Evolutionary conservation across 2,797 vertebrate genomes (phyloP).

Genomic region (Alcedo quadribrachys): DNA sequence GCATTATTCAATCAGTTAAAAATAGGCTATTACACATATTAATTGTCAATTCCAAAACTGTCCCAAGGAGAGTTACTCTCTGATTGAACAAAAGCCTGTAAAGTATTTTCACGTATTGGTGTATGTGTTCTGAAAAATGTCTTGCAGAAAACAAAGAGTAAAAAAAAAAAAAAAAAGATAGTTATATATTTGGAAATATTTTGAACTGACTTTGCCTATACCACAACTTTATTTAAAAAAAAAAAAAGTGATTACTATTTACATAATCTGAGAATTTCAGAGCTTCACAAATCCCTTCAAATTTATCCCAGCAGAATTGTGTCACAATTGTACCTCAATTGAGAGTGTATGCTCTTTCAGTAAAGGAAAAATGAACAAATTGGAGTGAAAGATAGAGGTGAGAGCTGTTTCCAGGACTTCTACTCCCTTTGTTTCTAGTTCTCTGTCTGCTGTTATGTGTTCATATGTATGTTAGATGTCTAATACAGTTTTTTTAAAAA

Average conservation of each 20-base stretch:
- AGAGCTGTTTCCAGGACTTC: neutral
- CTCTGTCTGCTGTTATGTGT: neutral
- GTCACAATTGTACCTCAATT: neutral
- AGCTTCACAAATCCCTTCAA: neutral
- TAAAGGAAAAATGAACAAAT: neutral
- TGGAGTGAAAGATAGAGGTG: neutral
- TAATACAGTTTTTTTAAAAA: neutral
- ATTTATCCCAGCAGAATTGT: neutral
- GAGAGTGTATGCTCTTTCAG: neutral
- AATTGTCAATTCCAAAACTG: neutral
- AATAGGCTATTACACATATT: neutral
- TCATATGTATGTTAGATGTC: neutral
- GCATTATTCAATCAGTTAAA: neutral
- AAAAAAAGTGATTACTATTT: neutral
- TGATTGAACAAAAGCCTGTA: neutral
- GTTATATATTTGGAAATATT: neutral
- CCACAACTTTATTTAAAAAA: neutral
- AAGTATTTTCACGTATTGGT: neutral
- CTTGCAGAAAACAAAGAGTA: neutral
- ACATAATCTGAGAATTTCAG: neutral
- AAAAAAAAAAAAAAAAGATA: neutral
- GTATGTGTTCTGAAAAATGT: neutral
- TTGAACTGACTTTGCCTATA: neutral
- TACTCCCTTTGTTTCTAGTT: neutral
- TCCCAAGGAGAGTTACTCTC: neutral